Evolutionary conservation across 2,797 vertebrate genomes (phyloP).

Genomic region (Salmo trutta): DNA sequence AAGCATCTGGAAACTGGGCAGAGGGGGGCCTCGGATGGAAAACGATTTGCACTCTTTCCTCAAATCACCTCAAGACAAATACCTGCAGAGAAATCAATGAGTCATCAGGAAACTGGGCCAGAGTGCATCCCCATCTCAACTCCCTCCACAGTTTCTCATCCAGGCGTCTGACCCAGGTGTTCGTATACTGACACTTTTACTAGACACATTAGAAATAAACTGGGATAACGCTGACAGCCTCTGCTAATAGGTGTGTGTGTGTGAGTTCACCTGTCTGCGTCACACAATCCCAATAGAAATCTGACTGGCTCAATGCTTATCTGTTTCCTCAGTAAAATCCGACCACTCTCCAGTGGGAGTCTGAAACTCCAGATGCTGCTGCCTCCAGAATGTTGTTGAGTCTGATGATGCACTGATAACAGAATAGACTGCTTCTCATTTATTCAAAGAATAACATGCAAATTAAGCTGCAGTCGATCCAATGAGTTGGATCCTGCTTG

Average conservation of each 20-base stretch:
- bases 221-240: conserved; percentile 10
- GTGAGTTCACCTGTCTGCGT: not conserved
- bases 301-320: not conserved
- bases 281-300: not conserved
- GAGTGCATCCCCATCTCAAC: conserved; percentile 31
- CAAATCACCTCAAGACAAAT: conserved; percentile 42
- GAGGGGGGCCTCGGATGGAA: conserved; percentile 6
- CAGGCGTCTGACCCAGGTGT: conserved; percentile 12
- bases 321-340: not conserved
- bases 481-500: not conserved
- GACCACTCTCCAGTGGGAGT: not conserved
- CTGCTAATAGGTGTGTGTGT: not conserved
- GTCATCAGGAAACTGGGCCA: conserved; percentile 35
- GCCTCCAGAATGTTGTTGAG: not conserved
- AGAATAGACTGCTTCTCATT: not conserved
- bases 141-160: conserved; percentile 37
- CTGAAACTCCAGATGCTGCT: not conserved
- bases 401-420: not conserved
- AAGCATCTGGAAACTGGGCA: conserved; percentile 24
- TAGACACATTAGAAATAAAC: conserved; percentile 4
- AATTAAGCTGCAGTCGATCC: not conserved
- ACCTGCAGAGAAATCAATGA: conserved; percentile 51
- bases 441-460: conserved; percentile 14
- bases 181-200: conserved; percentile 18
- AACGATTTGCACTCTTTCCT: conserved; percentile 27